Evolutionary conservation across 2,797 vertebrate genomes (phyloP), one percentile per base, ranked within the genome.

Genomic region (Hydrolagus colliei): DNA sequence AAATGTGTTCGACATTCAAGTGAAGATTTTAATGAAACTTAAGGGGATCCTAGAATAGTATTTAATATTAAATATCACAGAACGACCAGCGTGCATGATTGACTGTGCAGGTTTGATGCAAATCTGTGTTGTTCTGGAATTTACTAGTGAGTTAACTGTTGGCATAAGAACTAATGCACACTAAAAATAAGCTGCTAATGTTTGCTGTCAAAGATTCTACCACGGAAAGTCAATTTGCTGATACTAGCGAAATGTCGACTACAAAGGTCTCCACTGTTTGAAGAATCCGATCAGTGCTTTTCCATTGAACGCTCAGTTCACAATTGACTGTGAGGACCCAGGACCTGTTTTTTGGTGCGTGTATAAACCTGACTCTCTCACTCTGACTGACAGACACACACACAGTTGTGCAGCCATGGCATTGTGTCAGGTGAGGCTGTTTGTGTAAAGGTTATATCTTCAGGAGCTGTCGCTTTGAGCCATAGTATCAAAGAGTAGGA

Each of bases 401-500:
- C 62, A 65, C 22, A 7, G 10, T 84, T 61, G 9, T 52, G 10
- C 61, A 20, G 75, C 35, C n/a, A 10, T n/a, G 52, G 9, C 9
- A 16, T 68, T 68, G 18, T 35, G 79, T 71, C 32, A 71, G 32
- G 65, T 84, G 22, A 18, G 10, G 67, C 18, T 84, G 18, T 71
- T 84, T 41, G 79, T 84, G 79, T 35, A 84, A 71, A 41, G 63
- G 62, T 80, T 80, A 27, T 63, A 80, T 63, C 59, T 80, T 82
- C 35, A 32, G 78, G 41, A 6, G 32, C 27, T 32, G 6, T 65
- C 67, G 27, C 63, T 68, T 82, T 67, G 62, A 82, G 67, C 22
- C 35, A 9, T 67, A 32, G 10, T 67, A 67, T 82, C 62, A 67
- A 71, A 71, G 41, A 52, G 41, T 65, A 71, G 65, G 18, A 71